Evolutionary conservation across 2,113 vertebrate species (phyloP), one percentile per base, ranked within the genome.

Genomic region (Kryptolebias marmoratus): DNA sequence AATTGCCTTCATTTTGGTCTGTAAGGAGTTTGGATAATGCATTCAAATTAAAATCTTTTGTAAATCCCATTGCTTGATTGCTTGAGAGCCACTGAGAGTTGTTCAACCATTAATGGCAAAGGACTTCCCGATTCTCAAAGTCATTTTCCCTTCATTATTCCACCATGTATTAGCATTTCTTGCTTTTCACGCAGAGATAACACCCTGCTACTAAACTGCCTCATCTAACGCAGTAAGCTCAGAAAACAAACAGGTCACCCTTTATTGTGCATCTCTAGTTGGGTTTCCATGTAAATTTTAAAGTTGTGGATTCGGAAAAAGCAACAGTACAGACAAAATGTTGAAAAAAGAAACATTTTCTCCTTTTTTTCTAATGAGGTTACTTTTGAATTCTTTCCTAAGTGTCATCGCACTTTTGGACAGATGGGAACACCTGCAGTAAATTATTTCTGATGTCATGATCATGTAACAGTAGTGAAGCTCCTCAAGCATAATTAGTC

Each of bases 31-130:
- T 80, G 83, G 84, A 88, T 91, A 91, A 93, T 89, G 87, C 86
- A 83, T 91, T 80, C 89, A 90, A 93, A 93, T 93, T 91, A 92
- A 93, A 93, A 91, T 91, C 84, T 90, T 83, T 84, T 84, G 88
- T 91, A 92, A 93, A 93, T 91, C 92, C 89, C 78, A 77, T 73
- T 82, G 79, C 84, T 87, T 92, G 92, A 93, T 93, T 92, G 89
- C 90, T 88, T 85, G 66, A 77, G 91, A 87, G 91, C 91, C 91
- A 62, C 75, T 79, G 91, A 92, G 92, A 92, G 81, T 88, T 91
- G 87, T 83, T 87, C 85, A 87, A 79, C 88, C 8, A 77, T 82
- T 90, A 88, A 87, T 83, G 80, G 79, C 88, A 87, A 92, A 93
- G 91, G 91, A 92, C 89, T 90, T 91, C 68, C 80, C 84, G 80